Evolutionary conservation across 1,140 invertebrate species (phyloP), one percentile per base, ranked within the genome.

Genomic region (Ruditapes philippinarum): DNA sequence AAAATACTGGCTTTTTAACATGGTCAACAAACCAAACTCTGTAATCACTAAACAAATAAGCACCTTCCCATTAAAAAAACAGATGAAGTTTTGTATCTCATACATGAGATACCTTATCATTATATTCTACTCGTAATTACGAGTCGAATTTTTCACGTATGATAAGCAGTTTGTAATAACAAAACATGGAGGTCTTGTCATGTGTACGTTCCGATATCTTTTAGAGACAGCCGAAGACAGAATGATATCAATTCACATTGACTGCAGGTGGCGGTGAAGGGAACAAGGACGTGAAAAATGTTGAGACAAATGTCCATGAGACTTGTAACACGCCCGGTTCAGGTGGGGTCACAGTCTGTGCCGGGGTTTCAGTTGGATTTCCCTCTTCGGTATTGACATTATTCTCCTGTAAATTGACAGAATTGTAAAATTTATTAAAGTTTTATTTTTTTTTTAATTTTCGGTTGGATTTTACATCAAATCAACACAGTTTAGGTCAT

Each of bases 231-330:
- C 3, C 19, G 22, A 14, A n/a, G 9, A 28, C 57, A 28, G 11
- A 19, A 28, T 28, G 25, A 5, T 2, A 70, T 91, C 62, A 93
- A 80, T 93, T 93, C 0, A 68, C 91, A 80, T 93, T 93, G 31
- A 93, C 89, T 28, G 90, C 89, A 28, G 89, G 89, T 19, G 93
- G 92, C n/a, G 76, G 93, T 1, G 60, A 60, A 38, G 93, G 93
- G 28, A 93, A 92, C 22, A 93, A 76, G 38, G 93, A 93, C 12
- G 92, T 90, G 80, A 93, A 93, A 78, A 93, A 92, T 0, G 91
- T 92, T 28, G 91, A 80, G 33, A 93, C 51, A 83, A 93, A 92
- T 57, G 89, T 88, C 89, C 91, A 91, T 3, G 86, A 57, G 0
- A 91, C n/a, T 42, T 87, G 57, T 42, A 92, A 33, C 51, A 49